Conservation (phyloP, 2,888 invertebrate species). For the Cheilosia scutellata region DNA sequence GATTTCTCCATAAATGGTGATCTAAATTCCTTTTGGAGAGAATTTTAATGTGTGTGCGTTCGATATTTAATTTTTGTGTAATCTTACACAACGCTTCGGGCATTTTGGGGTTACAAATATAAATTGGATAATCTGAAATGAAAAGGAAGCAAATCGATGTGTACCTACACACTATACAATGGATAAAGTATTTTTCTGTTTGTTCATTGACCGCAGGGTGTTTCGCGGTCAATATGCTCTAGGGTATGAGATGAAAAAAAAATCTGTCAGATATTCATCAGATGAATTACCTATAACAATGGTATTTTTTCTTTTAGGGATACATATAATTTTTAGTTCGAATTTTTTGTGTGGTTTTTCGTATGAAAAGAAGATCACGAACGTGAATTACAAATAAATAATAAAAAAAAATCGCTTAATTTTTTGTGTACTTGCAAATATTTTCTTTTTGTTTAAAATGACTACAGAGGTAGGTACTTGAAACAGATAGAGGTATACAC, state of each 20-base stretch:
- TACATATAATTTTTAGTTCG: constrained; percentile 18
- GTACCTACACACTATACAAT: constrained; percentile 26
- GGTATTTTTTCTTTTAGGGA: constrained; percentile 21
- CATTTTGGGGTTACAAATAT: constrained; percentile 16
- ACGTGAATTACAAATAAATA: constrained; percentile 28
- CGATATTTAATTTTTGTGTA: background rate
- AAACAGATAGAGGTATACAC: background rate
- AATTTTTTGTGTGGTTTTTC: constrained; percentile 13
- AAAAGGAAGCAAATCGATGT: constrained; percentile 54
- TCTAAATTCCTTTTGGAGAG: constrained; percentile 11
- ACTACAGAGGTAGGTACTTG: constrained; percentile 24
- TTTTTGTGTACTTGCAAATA: background rate
- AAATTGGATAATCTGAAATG: constrained; percentile 49
- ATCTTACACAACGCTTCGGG: constrained; percentile 22
- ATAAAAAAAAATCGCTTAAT: background rate
- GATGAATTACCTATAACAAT: constrained; percentile 62
- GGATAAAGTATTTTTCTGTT: constrained; percentile 23
- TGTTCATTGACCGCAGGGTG: constrained; percentile 56
- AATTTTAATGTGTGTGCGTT: background rate
- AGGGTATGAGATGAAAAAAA: constrained; percentile 17
- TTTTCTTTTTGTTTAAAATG: constrained; percentile 2
- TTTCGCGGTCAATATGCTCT: constrained; percentile 53
- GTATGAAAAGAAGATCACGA: constrained; percentile 28
- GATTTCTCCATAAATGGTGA: constrained; percentile 17
- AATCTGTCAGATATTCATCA: constrained; percentile 65